Conservation (phyloP, 1,140 invertebrate genomes). For the Tetramorium parvispinum region DNA sequence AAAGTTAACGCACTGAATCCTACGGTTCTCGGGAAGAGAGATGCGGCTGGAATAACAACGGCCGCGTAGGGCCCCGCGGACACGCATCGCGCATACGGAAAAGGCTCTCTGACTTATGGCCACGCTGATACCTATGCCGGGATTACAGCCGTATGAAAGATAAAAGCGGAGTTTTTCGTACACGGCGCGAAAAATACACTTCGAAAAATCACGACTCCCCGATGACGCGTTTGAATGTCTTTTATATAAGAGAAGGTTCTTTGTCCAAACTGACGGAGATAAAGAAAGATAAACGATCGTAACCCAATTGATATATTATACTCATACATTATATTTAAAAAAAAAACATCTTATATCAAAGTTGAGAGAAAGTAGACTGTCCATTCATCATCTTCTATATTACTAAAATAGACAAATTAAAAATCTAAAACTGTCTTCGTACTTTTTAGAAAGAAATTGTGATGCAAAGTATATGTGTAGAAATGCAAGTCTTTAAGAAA, state of each 20-base stretch:
- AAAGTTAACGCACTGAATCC: slow-evolving; percentile 77
- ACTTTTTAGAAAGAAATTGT: neutral
- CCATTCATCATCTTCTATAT: neutral
- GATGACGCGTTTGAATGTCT: neutral
- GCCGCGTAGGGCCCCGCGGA: slow-evolving; percentile 50
- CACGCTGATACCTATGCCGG: slow-evolving; percentile 35
- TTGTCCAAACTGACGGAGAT: neutral
- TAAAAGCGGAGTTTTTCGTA: slow-evolving; percentile 37
- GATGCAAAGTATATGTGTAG: neutral
- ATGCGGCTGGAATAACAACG: slow-evolving; percentile 80
- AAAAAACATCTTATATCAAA: neutral
- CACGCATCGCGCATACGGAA: slow-evolving; percentile 78
- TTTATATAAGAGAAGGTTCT: neutral
- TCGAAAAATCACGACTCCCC: slow-evolving; percentile 3
- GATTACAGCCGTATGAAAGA: slow-evolving; percentile 46
- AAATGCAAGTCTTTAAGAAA: neutral
- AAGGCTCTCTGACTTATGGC: slow-evolving; percentile 71
- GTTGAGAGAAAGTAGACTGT: neutral
- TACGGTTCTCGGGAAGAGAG: slow-evolving; percentile 76
- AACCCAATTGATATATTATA: neutral
- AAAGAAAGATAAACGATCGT: neutral
- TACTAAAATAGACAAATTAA: neutral
- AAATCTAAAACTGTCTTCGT: neutral
- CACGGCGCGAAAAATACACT: neutral
- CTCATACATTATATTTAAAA: neutral